A percentile compares a stretch with the other conserved stretches of the same genome.
These are phyloP conservation scores for Loripinus fragilis DNA, from an alignment of 2,888 invertebrate genomes.

Conservation along the genomic window DNA sequence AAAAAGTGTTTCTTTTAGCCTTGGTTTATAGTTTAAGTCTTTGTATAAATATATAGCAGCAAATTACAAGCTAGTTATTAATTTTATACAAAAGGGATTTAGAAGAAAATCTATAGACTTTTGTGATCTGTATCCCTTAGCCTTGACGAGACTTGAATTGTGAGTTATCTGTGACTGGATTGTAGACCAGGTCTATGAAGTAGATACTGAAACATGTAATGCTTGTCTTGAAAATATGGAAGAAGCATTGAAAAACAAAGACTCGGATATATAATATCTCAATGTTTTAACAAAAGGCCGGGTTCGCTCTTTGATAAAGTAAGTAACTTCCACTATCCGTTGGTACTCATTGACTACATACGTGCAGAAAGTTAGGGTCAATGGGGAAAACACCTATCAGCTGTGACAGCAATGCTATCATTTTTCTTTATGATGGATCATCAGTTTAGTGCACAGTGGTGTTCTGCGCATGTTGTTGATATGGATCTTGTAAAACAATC, in stretches of 20 bases:
- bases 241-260: no score
- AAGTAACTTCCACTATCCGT: neutral
- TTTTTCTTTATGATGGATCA: conserved; percentile 7
- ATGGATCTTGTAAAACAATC: neutral
- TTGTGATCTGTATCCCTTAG: no score
- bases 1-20: neutral
- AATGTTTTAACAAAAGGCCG: neutral
- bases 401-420: conserved; percentile 5
- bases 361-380: conserved; percentile 6
- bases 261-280: neutral
- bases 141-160: no score
- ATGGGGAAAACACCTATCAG: no score
- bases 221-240: conserved; percentile 2
- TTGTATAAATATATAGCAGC: neutral
- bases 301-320: neutral
- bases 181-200: no score
- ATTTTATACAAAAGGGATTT: neutral
- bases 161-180: conserved; percentile 1
- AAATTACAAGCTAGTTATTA: neutral
- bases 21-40: neutral
- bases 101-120: no score
- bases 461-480: conserved; percentile 8
- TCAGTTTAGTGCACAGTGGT: neutral
- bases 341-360: neutral
- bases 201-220: neutral